Evolutionary conservation across 1,140 invertebrate genomes (phyloP), one percentile per base, ranked within the genome.

Genomic region (Philopotamus ludificatus): DNA sequence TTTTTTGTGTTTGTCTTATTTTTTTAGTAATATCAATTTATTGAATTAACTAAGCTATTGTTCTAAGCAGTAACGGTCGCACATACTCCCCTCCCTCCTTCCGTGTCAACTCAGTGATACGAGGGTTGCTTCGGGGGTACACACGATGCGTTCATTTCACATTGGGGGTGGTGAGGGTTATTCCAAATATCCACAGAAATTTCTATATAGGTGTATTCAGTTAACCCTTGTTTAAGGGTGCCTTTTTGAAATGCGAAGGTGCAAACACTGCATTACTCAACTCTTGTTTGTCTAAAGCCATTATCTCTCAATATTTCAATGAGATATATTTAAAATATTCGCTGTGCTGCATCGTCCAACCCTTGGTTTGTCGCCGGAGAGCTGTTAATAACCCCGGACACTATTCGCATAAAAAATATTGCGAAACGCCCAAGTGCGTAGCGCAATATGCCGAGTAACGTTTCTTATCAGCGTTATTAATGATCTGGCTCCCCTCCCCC

Each of bases 381-480:
- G 12, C 26, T 44, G 55, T 21, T 39, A 45, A 59, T 59, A 59
- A n/a, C 42, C 2, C 42, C 2, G 26, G n/a, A 7, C 44, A 47
- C 44, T 16, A 9, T 9, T 12, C 10, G 4, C 4, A 47, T 47
- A 60, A 60, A 60, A 57, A 57, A 57, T 57, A 12, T 21, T 34
- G 16, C 34, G 15, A 47, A 47, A 47, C 51, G 28, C 41, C 47
- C 42, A 18, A 47, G 57, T 47, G 42, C 25, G 60, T 42, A 53
- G 39, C 51, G 21, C 57, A 68, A 65, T 68, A 65, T 65, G 67
- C 67, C 67, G 28, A 57, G 67, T 68, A 68, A 68, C 53, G 67
- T 68, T 68, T 68, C 62, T 68, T 64, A 65, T 68, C 41, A 28
- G 42, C 21, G 42, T 65, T 65, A 65, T 65, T 65, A 65, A 65